phyloP scores from a whole-genome alignment of 2,888 invertebrate genomes.

The Drosophila stalkeri region DNA sequence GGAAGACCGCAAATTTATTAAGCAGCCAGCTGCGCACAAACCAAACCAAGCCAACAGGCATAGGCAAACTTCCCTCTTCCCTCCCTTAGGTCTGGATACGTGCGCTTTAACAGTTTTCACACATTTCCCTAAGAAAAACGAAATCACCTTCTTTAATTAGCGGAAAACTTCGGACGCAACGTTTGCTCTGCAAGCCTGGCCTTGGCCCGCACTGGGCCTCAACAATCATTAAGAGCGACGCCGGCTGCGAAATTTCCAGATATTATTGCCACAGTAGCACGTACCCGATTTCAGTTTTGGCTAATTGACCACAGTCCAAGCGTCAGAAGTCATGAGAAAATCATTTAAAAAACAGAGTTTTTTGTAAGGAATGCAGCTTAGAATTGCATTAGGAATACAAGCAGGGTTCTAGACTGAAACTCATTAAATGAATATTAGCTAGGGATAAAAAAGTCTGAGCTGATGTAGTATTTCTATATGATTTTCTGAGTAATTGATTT shows the following conservation, averaged over 20 bases:
- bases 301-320: constrained; percentile 47
- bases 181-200: constrained; percentile 23
- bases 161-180: constrained; percentile 61
- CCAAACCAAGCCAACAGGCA: not conserved
- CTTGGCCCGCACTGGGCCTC: constrained; percentile 36
- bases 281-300: constrained; percentile 21
- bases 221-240: constrained; percentile 53
- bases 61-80: not conserved
- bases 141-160: constrained; percentile 54
- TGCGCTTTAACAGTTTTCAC: constrained; percentile 67
- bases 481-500: not conserved
- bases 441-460: not conserved
- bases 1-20: constrained; percentile 81
- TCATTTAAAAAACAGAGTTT: constrained; percentile 20
- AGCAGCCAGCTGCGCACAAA: constrained; percentile 65
- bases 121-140: constrained; percentile 40
- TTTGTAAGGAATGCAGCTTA: constrained; percentile 1
- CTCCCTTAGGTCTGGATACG: constrained; percentile 39
- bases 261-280: constrained; percentile 39
- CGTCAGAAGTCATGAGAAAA: constrained; percentile 53
- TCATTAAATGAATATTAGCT: constrained; percentile 12
- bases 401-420: not conserved
- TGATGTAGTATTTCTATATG: not conserved
- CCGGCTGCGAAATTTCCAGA: constrained; percentile 20
- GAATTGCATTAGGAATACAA: constrained; percentile 10